A percentile compares a stretch with the other conserved stretches of the same genome.
These are phyloP conservation scores for Leptinotarsa tumamoca DNA, from an alignment of 2,888 invertebrate species.

Conservation along the genomic window DNA sequence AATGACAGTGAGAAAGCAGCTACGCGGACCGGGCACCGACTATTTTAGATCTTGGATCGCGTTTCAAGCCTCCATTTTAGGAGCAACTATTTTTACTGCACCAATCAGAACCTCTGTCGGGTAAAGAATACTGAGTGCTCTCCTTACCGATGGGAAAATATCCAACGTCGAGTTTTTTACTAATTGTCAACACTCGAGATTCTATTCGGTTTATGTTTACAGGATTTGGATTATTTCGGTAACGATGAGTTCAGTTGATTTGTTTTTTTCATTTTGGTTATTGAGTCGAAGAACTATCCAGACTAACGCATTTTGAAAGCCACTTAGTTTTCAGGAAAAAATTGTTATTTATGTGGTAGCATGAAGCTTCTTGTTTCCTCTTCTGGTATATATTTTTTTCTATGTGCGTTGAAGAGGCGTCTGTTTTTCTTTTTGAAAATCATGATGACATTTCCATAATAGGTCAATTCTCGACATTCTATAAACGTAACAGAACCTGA, in stretches of 20 bases:
- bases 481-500: too few species aligned
- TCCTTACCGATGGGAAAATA: constrained; percentile 13
- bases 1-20: constrained; percentile 56
- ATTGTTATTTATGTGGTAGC: too few species aligned
- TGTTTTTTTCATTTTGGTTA: constrained; percentile 2
- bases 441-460: too few species aligned
- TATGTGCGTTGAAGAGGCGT: too few species aligned
- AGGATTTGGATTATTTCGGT: background rate
- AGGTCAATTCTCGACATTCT: too few species aligned
- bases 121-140: constrained; percentile 15
- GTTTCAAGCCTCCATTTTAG: constrained; percentile 76
- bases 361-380: too few species aligned
- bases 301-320: too few species aligned
- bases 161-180: constrained; percentile 10
- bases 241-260: background rate
- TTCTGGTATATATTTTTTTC: too few species aligned
- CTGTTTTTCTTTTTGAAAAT: too few species aligned
- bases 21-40: constrained; percentile 64
- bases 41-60: constrained; percentile 73
- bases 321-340: too few species aligned
- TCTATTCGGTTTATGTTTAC: background rate
- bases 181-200: background rate
- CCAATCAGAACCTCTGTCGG: constrained; percentile 54
- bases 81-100: constrained; percentile 71
- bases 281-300: background rate